A percentile compares a stretch with the other conserved stretches of the same genome.
Evolutionary conservation across 2,888 invertebrate genomes (phyloP).

Genomic region (Leucophora obtusa): DNA sequence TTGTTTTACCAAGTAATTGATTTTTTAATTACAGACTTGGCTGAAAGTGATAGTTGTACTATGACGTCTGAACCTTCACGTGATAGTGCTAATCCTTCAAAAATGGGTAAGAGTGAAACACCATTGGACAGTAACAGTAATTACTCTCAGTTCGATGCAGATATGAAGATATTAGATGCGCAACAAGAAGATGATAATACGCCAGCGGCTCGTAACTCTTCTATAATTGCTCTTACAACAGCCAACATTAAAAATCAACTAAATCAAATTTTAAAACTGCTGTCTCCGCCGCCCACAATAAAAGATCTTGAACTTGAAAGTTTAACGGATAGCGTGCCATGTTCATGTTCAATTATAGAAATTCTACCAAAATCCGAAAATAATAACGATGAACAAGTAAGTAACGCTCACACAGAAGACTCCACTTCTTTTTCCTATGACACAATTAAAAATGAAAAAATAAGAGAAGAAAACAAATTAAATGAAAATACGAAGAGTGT

Average conservation of each 20-base stretch:
- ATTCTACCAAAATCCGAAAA: conserved; percentile 39
- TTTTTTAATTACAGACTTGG: conserved; percentile 65
- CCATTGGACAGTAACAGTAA: conserved; percentile 71
- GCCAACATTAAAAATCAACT: conserved; percentile 62
- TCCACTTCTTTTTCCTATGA: neutral
- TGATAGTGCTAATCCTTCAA: conserved; percentile 68
- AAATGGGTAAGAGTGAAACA: conserved; percentile 58
- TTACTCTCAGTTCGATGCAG: conserved; percentile 49
- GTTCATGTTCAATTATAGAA: conserved; percentile 70
- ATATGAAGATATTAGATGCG: conserved; percentile 5
- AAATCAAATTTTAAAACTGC: conserved; percentile 55
- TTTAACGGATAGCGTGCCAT: conserved; percentile 66
- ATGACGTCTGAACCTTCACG: conserved; percentile 74
- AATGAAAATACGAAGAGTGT: neutral
- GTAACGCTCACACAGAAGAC: neutral
- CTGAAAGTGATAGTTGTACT: conserved; percentile 72
- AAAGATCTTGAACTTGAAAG: conserved; percentile 41
- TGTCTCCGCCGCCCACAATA: conserved; percentile 47
- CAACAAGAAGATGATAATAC: conserved; percentile 4
- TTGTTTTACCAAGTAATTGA: neutral
- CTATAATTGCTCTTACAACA: conserved; percentile 13
- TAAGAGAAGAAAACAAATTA: neutral
- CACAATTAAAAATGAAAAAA: neutral
- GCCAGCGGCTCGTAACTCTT: neutral
- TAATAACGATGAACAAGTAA: neutral